Evolutionary conservation across 2,113 vertebrate species (phyloP).

Genomic region (Serilophus lunatus): DNA sequence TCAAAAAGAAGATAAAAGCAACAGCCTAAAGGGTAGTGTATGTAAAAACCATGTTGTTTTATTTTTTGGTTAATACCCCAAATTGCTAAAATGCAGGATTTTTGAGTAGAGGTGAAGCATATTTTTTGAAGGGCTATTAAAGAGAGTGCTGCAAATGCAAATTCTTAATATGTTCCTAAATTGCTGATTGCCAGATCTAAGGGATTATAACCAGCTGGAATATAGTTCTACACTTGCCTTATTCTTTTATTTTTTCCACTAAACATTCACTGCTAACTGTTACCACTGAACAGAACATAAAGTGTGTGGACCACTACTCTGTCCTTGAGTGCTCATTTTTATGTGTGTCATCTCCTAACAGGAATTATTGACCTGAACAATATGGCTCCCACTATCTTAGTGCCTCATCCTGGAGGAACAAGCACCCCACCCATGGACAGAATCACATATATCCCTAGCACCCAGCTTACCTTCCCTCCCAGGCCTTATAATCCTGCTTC

Average conservation of each 20-base stretch:
- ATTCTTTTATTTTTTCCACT: neutral
- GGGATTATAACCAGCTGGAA: neutral
- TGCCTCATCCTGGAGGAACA: constrained; percentile 95
- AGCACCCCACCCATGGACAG: constrained; percentile 96
- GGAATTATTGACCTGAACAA: constrained; percentile 99
- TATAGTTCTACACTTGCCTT: neutral
- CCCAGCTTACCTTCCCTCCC: constrained; percentile 91
- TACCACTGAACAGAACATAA: neutral
- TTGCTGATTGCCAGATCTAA: neutral
- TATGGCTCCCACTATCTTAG: constrained; percentile 97
- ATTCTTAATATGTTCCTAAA: neutral
- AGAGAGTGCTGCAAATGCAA: neutral
- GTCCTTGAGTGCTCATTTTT: neutral
- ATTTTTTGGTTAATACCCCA: neutral
- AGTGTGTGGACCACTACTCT: neutral
- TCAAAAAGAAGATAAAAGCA: neutral
- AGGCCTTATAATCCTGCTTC: constrained; percentile 94
- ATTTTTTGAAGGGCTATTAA: neutral
- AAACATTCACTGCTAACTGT: neutral
- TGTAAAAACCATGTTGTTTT: neutral
- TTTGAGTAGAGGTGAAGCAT: neutral
- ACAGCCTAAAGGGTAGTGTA: neutral
- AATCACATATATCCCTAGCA: constrained; percentile 93
- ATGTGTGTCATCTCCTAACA: constrained; percentile 71
- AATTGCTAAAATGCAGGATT: neutral